Conservation (phyloP, 1,140 invertebrate species). For the Lutraria rhynchaena region DNA sequence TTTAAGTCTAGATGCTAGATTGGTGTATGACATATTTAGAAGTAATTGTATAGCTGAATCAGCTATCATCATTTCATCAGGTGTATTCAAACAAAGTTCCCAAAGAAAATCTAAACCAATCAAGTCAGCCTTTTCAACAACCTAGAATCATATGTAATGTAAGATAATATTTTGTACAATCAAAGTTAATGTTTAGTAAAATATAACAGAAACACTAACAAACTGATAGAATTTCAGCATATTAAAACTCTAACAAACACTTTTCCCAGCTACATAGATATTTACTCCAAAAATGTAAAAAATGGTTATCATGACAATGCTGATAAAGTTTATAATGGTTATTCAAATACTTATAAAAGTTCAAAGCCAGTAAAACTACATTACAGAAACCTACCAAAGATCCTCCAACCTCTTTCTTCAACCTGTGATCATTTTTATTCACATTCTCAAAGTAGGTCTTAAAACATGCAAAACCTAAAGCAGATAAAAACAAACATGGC, state of each 20-base stretch:
- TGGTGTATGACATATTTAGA: slow-evolving; percentile 83
- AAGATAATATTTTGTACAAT: too few relatives aligned
- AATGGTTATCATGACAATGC: too few relatives aligned
- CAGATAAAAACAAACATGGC: not conserved
- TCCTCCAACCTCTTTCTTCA: slow-evolving; percentile 75
- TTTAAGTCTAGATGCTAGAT: slow-evolving; percentile 82
- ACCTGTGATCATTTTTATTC: slow-evolving; percentile 82
- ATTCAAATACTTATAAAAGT: too few relatives aligned
- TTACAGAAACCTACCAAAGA: slow-evolving; percentile 63
- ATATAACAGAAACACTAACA: too few relatives aligned
- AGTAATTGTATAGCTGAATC: slow-evolving; percentile 83
- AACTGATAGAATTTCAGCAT: too few relatives aligned
- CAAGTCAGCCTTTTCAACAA: slow-evolving; percentile 83
- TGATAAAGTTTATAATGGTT: too few relatives aligned
- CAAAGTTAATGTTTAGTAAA: too few relatives aligned
- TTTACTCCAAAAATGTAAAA: too few relatives aligned
- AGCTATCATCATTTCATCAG: slow-evolving; percentile 82
- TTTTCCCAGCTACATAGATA: too few relatives aligned
- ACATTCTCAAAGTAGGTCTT: slow-evolving; percentile 84
- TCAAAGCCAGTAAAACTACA: not conserved
- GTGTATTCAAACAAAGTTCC: slow-evolving; percentile 83
- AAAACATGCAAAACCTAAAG: slow-evolving; percentile 83
- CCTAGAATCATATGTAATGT: too few relatives aligned
- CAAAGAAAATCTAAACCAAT: slow-evolving; percentile 84
- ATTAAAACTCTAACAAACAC: too few relatives aligned